Evolutionary conservation across 2,888 invertebrate species (phyloP).

Genomic region (Chorisops tibialis): DNA sequence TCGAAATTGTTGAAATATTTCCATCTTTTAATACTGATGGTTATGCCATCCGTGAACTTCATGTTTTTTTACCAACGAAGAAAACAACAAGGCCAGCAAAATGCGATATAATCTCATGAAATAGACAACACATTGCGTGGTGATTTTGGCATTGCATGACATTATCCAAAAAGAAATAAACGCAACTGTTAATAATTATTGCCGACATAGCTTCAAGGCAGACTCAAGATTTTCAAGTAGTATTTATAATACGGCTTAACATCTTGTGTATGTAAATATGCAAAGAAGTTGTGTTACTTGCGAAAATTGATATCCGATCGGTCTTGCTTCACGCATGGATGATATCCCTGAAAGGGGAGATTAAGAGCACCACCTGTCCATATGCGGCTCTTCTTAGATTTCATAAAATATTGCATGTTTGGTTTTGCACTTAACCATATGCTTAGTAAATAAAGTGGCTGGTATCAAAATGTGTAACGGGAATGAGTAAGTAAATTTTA

Average conservation of each 20-base stretch:
- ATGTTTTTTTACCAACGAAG: background rate
- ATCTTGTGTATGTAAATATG: background rate
- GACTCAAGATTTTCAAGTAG: background rate
- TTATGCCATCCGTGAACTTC: too few relatives aligned
- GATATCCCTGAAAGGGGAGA: slow-evolving; percentile 12
- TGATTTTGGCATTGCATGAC: background rate
- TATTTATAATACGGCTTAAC: background rate
- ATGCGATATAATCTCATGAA: background rate
- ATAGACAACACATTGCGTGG: background rate
- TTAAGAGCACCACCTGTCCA: slow-evolving; percentile 11
- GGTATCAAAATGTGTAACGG: too few relatives aligned
- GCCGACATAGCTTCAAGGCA: background rate
- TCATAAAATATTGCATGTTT: too few relatives aligned
- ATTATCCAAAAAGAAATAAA: background rate
- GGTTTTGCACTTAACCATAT: too few relatives aligned
- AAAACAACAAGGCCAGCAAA: background rate
- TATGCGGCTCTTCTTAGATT: too few relatives aligned
- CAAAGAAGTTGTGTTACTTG: too few relatives aligned
- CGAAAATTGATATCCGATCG: slow-evolving; percentile 9
- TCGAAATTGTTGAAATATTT: too few relatives aligned
- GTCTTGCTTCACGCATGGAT: slow-evolving; percentile 10
- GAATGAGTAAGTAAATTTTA: too few relatives aligned
- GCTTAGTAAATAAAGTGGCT: too few relatives aligned
- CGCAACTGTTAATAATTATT: background rate
- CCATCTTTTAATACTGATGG: too few relatives aligned